Evolutionary conservation across 2,797 vertebrate species (phyloP), one percentile per base, ranked within the genome.

Genomic region (Pygocentrus nattereri): DNA sequence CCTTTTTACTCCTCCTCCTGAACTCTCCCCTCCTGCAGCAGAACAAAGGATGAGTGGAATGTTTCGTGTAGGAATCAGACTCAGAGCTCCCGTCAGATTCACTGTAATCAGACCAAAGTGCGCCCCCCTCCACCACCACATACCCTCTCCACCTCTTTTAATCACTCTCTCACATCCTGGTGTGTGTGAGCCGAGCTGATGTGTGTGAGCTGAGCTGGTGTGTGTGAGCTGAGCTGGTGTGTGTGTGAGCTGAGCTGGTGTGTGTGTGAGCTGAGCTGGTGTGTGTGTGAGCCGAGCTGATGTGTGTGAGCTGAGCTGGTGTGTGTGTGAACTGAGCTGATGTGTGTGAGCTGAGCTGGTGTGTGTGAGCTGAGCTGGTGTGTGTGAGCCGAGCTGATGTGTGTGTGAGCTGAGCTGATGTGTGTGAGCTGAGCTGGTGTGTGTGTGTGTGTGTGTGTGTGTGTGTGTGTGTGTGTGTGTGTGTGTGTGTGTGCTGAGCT

Each of bases 21-120:
- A 13, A 44, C 30, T 5, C 11, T 23, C 47, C 52, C 59, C 47
- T 18, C 50, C 54, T 74, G 13, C 38, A 18, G 16, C 16, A 25
- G 54, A 77, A 80, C 74, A 84, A 84, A 68, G 78, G 64, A 19
- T 21, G 23, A 13, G n/a, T 50, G 64, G 74, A 84, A 82, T 84
- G 74, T 71, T 25, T 52, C 56, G 5, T 12, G 44, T 11, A 62
- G 27, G 41, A 59, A 38, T 58, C 52, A 74, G 50, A 75, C 58
- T 71, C 76, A 78, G 16, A 81, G 27, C 62, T 68, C 74, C 58
- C n/a, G 30, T 62, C 44, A 79, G 27, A 23, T 5, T 58, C 62
- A 72, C 70, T 58, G 74, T 76, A 79, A 79, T 50, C 15, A 59
- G 27, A 31, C 30, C 8, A 18, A 30, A 12, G 50, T n/a, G n/a